Evolutionary conservation across 2,113 vertebrate genomes (phyloP), one percentile per base, ranked within the genome.

Genomic region (Bubo blakistoni): DNA sequence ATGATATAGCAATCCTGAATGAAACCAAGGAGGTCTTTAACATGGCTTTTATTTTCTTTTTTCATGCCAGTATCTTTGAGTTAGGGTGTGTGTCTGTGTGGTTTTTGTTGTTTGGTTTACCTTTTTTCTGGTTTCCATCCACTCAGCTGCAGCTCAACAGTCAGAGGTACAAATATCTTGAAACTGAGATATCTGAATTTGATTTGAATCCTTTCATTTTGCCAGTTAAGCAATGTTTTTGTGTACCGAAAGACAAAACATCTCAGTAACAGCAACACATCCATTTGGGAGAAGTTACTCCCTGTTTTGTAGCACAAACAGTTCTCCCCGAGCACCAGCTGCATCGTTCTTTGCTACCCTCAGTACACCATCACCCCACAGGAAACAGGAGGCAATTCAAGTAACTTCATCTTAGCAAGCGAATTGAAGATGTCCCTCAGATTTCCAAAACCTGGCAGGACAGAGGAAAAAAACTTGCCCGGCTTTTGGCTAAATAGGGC

Each of bases 211-310:
- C 16, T 70, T 44, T 55, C 59, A 20, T 72, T 92, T 95, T 71
- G 26, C 22, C 0, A 0, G 6, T 55, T 73, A 46, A 63, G 11
- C 0, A 1, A 29, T 6, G 5, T 4, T 83, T 63, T 38, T 49
- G 21, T 4, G 4, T 73, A 19, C 8, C 1, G 2, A 65, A 52
- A 69, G 24, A 13, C 11, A 47, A 89, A 87, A 30, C 18, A 44
- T 9, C 40, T 71, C 22, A 30, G 27, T 16, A 62, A 47, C 16
- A 86, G 47, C 57, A 81, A 13, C 46, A 42, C 18, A 9, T 44
- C 47, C 87, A 20, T 16, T 15, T 30, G 27, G 32, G 52, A 69
- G 70, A 91, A 67, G 47, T 9, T 32, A 0, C 25, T 88, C 54
- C 49, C 30, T 34, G 26, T 78, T 91, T 10, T 24, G 52, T 7